Base-by-base conservation (phyloP, 2,888 invertebrate genomes). In the Drosophila niveifrons region DNA sequence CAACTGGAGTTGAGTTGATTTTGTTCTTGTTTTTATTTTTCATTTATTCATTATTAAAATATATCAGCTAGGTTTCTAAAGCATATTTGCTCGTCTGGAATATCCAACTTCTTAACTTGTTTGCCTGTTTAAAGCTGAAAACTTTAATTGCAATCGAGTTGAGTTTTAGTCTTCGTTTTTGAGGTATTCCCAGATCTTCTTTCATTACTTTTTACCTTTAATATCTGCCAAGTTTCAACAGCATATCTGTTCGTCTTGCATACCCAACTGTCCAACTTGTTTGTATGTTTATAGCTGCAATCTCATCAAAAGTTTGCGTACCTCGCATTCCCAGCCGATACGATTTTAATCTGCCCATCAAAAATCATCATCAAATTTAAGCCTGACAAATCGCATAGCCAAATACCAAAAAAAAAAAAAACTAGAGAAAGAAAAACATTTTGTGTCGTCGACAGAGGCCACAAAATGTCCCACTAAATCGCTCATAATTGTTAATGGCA, bases 401-500 rank as follows among this genome's bases (percentile, higher is more conserved):
- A 23, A 23, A 23, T 23, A 23, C 6, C 23, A 23, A 23, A 23
- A 23, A 23, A 23, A 23, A 6, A 6, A 0, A 23, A n/a, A n/a
- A n/a, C 55, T 43, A 47, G 11, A 28, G 28, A 4, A 7, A 28
- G 1, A 36, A 36, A 2, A 36, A 36, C n/a, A 36, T 36, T 36
- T 34, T 56, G 34, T n/a, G 46, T 13, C 29, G n/a, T 17, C 23
- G n/a, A 23, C 17, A 6, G 18, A 8, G 48, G 50, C 75, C 75
- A 59, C 75, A 75, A 68, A 73, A 65, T 74, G 65, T 63, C 47
- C 58, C 59, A 52, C 43, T 63, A 66, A 76, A 76, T 76, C 56
- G 67, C 51, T 66, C 78, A 75, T 69, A 86, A 83, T 78, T 86
- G 75, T 75, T 70, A 78, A 65, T 56, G 71, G 66, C 75, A 75